These are phyloP conservation scores for Apostichopus japonicus DNA, from an alignment of 35 echinoderm and acorn worm genomes.

Conservation along the genomic window DNA sequence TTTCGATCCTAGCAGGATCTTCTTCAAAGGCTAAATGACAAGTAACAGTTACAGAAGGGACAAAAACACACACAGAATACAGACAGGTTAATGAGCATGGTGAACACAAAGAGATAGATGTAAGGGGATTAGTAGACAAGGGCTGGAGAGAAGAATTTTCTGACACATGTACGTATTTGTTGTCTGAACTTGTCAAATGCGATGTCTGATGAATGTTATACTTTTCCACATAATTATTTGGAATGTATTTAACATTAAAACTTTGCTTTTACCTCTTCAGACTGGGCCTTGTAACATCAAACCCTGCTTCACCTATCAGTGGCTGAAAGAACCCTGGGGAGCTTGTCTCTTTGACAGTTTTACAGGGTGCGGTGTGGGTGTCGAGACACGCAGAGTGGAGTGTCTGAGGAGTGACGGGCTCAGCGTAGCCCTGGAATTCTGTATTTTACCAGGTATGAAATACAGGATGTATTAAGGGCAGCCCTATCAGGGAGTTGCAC, in stretches of 20 bases:
- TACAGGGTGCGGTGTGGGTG: conserved; percentile 81
- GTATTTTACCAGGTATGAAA: conserved; percentile 69
- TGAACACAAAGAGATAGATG: no score
- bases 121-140: no score
- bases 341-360: conserved; percentile 78
- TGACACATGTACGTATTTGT: no score
- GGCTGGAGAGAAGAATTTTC: not conserved
- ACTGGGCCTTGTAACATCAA: conserved; percentile 83
- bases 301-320: conserved; percentile 82
- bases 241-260: not conserved
- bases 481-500: not conserved
- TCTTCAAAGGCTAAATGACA: no score
- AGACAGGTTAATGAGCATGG: no score
- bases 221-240: no score
- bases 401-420: conserved; percentile 83
- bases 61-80: no score
- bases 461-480: not conserved
- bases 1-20: no score
- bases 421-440: conserved; percentile 71
- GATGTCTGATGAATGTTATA: no score
- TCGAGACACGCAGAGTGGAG: conserved; percentile 72
- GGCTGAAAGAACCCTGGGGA: conserved; percentile 77
- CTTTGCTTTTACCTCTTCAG: conserved; percentile 44
- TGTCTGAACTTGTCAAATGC: no score
- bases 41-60: no score